Conservation (phyloP, 1,140 invertebrate genomes). For the Armadillidium nasatum region DNA sequence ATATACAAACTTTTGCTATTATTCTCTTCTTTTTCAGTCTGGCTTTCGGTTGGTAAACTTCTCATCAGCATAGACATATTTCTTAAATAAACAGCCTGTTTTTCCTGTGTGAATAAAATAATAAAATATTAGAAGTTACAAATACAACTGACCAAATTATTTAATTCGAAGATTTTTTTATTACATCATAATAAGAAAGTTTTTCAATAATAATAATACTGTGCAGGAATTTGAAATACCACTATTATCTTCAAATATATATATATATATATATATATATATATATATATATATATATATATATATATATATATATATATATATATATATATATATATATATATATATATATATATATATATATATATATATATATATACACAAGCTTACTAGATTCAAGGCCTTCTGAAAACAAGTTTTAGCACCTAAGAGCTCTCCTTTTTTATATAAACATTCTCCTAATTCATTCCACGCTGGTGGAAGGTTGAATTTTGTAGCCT, state of each 20-base stretch:
- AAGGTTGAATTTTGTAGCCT: conserved; percentile 79
- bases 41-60: conserved; percentile 31
- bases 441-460: conserved; percentile 85
- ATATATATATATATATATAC: too few species aligned
- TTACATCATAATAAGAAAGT: too few species aligned
- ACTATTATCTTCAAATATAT: too few species aligned
- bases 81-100: conserved; percentile 36
- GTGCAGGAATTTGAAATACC: too few species aligned
- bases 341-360: neutral
- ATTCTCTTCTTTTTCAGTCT: conserved; percentile 38
- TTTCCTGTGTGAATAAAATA: conserved; percentile 25
- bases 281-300: too few species aligned
- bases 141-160: too few species aligned
- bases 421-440: conserved; percentile 71
- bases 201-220: too few species aligned
- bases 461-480: conserved; percentile 83
- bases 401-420: conserved; percentile 80
- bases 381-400: conserved; percentile 64
- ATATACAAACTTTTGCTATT: conserved; percentile 31
- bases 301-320: too few species aligned
- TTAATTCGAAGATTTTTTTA: too few species aligned
- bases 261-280: too few species aligned
- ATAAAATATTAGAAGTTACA: neutral
- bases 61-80: conserved; percentile 44
- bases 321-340: neutral